phyloP scores from a whole-genome alignment of 2,113 vertebrate genomes.

The Stictonetta naevosa region DNA sequence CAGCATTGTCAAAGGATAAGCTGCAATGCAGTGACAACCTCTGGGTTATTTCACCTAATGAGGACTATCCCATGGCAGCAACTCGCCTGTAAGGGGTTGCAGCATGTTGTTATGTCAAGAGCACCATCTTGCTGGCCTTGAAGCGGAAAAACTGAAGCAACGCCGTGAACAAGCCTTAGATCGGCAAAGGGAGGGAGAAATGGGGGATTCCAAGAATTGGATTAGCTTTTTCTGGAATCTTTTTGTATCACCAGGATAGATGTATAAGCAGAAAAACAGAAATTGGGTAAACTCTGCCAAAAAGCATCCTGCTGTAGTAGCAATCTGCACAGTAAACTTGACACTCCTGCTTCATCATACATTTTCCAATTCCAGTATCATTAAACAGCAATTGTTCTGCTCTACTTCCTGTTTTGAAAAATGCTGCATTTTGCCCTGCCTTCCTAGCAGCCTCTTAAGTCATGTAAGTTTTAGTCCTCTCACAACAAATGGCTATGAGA shows the following conservation, averaged over 20 bases:
- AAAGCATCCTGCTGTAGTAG: conserved; percentile 23
- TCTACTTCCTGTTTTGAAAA: conserved; percentile 65
- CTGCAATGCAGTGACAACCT: not conserved
- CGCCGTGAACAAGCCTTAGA: not conserved
- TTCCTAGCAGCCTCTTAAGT: conserved; percentile 53
- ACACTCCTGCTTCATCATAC: conserved; percentile 42
- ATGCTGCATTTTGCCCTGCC: conserved; percentile 34
- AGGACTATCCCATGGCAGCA: not conserved
- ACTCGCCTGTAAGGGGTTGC: not conserved
- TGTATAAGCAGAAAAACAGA: conserved; percentile 54
- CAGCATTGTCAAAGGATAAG: not conserved
- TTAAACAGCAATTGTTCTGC: conserved; percentile 65
- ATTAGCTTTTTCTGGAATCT: conserved; percentile 44
- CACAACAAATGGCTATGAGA: conserved; percentile 5
- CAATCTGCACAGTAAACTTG: conserved; percentile 27
- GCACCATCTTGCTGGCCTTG: not conserved
- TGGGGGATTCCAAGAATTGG: conserved; percentile 29
- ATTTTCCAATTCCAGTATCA: conserved; percentile 46
- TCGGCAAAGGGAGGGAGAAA: not conserved
- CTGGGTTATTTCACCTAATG: conserved; percentile 36
- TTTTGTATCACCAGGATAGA: not conserved
- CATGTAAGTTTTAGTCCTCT: conserved; percentile 50
- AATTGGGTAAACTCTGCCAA: conserved; percentile 51
- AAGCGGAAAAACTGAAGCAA: not conserved
- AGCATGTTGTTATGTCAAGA: not conserved